Conservation (phyloP, 2,113 vertebrate genomes). For the Boleophthalmus pectinirostris region DNA sequence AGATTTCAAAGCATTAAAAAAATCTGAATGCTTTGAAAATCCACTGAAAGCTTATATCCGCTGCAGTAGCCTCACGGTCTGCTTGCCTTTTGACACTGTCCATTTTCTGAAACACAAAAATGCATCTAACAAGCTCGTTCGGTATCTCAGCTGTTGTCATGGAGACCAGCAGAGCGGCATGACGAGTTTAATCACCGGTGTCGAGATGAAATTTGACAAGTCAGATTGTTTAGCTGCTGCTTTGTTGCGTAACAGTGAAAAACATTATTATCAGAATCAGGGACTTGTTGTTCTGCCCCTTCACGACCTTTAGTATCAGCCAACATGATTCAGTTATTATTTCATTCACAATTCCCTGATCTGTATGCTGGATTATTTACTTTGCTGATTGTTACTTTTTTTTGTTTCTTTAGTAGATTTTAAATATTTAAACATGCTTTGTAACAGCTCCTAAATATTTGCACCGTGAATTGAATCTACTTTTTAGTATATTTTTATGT, state of each 20-base stretch:
- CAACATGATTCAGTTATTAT: not conserved
- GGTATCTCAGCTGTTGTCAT: constrained; percentile 41
- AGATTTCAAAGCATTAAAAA: too few relatives aligned
- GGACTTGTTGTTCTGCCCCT: not conserved
- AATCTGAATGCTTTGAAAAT: not conserved
- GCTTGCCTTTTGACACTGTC: not conserved
- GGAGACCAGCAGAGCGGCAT: constrained; percentile 43
- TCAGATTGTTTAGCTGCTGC: constrained; percentile 13
- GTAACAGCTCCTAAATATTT: too few relatives aligned
- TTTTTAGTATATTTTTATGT: too few relatives aligned
- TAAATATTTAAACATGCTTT: too few relatives aligned
- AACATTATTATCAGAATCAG: not conserved
- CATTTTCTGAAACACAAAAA: constrained; percentile 16
- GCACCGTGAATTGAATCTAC: too few relatives aligned
- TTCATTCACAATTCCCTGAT: not conserved
- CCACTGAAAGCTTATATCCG: not conserved
- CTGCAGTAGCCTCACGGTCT: not conserved
- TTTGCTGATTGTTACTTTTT: not conserved
- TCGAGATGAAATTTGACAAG: constrained; percentile 32
- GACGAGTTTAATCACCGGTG: constrained; percentile 27
- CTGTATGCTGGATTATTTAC: too few relatives aligned
- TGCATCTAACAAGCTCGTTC: constrained; percentile 47
- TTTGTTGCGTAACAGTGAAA: constrained; percentile 13
- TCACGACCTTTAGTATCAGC: not conserved
- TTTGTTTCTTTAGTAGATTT: too few relatives aligned